A percentile compares a stretch with the other conserved stretches of the same genome.
Evolutionary conservation across 2,797 vertebrate species (phyloP).

Genomic region (Microctenopoma steveboyesi): DNA sequence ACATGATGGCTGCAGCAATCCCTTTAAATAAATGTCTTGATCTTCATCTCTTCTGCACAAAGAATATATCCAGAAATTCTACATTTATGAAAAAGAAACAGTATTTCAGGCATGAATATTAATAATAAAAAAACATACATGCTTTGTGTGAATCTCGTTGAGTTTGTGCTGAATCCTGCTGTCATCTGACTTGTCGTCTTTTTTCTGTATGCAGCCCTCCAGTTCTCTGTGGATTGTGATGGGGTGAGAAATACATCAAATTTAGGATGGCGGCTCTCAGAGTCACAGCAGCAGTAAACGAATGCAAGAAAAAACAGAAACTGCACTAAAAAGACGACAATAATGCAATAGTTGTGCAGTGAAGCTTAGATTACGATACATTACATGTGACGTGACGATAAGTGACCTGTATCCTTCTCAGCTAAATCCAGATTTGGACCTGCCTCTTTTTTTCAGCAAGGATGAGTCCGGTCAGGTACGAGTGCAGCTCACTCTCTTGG

Average conservation of each 20-base stretch:
- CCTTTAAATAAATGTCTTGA: no score
- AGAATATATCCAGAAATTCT: no score
- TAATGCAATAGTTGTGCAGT: no score
- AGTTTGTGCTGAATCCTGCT: conserved; percentile 38
- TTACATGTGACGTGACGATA: neutral
- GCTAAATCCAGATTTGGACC: neutral
- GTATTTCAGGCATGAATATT: neutral
- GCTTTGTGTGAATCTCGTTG: conserved; percentile 88
- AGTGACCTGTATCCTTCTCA: no score
- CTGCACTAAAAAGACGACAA: no score
- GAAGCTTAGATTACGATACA: neutral
- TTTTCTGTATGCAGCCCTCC: conserved; percentile 84
- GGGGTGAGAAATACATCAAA: no score
- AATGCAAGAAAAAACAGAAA: no score
- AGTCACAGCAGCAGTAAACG: no score
- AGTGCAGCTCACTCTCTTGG: conserved; percentile 92
- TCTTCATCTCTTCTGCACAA: no score
- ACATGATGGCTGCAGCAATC: no score
- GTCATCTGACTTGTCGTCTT: conserved; percentile 78
- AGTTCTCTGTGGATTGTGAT: conserved; percentile 81
- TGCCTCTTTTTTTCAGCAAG: conserved; percentile 90
- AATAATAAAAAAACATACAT: conserved; percentile 79
- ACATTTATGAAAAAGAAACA: no score
- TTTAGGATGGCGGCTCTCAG: no score
- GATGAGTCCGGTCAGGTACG: conserved; percentile 91